Evolutionary conservation across 2,797 vertebrate species (phyloP), one percentile per base, ranked within the genome.

Genomic region (Melopsittacus undulatus): DNA sequence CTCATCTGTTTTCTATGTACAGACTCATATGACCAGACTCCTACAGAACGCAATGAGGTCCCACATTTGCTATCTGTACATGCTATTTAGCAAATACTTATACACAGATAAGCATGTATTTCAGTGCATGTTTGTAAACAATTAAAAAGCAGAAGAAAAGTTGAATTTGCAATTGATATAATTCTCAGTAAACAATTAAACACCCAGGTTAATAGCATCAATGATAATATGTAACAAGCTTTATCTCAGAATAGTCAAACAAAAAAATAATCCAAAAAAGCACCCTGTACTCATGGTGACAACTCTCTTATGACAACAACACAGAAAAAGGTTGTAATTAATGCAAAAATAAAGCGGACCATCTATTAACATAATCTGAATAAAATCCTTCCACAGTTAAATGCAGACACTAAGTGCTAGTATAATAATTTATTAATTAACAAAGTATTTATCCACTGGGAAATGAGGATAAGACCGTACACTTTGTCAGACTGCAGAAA

Each of bases 341-440:
- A 98, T 97, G 94, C 96, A 97, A 96, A 97, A 97, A 96, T 96
- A 96, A 97, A 94, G 96, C 30, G 36, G 95, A 97, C 96, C 97
- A 97, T 98, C 97, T 98, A 98, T 97, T 98, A 97, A 96, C 98
- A 97, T 98, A 98, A 98, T 98, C 97, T 97, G 97, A 97, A 97
- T 96, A 96, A 98, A 98, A 97, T 97, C 96, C 97, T 97, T 96
- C 82, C 74, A 96, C 95, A 96, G 96, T 97, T 97, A 98, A 98
- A 98, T 94, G 93, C 90, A 97, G 97, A 94, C 95, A 95, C 96
- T 98, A 98, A 98, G 92, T 97, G 94, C 96, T 97, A 93, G 83
- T 97, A 97, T 98, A 98, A 98, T 97, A 97, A 97, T 98, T 98
- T 98, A 98, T 98, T 98, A 98, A 98, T 98, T 98, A 98, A 97